phyloP scores from a whole-genome alignment of 2,113 vertebrate species.

The Casuarius casuarius region DNA sequence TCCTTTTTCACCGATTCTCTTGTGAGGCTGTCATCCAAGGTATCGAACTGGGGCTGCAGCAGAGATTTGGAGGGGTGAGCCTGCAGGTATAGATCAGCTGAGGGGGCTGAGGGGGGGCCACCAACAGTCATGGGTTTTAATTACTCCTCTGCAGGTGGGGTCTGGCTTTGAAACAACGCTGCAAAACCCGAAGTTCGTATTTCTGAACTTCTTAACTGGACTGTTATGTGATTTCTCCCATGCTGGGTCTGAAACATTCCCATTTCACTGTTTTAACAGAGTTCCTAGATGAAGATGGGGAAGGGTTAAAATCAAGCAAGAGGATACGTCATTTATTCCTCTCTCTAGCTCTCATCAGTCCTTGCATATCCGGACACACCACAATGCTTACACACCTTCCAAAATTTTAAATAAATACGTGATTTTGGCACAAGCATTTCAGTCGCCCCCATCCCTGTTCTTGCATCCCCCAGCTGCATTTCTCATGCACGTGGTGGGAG shows the following conservation, averaged over 20 bases:
- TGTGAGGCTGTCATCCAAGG: accelerated
- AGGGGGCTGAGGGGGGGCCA: background rate
- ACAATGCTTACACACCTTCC: background rate
- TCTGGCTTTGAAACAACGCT: background rate
- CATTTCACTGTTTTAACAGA: background rate
- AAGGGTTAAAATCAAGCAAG: background rate
- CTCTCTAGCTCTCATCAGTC: background rate
- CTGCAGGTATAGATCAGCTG: background rate
- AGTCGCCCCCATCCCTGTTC: background rate
- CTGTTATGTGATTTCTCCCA: accelerated
- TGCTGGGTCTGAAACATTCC: background rate
- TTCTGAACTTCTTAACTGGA: background rate
- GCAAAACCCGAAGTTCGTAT: background rate
- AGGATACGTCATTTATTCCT: background rate
- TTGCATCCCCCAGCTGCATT: background rate
- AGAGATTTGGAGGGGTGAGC: background rate
- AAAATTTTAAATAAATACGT: background rate
- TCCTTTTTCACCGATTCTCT: background rate
- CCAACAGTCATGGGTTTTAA: background rate
- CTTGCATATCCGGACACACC: background rate
- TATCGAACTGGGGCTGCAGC: accelerated
- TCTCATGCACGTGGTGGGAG: accelerated
- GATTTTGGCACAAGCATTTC: background rate
- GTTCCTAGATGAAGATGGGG: background rate
- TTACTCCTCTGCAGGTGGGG: background rate